phyloP scores from a whole-genome alignment of 2,888 invertebrate genomes.

The Leptinotarsa peninsularis region DNA sequence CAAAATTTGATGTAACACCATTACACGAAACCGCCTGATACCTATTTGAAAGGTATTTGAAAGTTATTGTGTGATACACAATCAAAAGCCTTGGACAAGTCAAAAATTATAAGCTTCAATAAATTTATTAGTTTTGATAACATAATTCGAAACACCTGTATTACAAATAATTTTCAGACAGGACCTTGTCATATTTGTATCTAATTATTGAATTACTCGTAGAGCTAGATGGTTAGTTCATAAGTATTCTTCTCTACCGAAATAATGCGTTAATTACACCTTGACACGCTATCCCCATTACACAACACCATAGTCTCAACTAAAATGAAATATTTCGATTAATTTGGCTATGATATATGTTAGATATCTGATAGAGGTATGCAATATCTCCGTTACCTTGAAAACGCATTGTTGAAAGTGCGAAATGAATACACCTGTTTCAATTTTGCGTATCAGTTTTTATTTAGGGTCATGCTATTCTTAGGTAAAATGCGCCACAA shows the following conservation, averaged over 20 bases:
- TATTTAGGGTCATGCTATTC: not conserved
- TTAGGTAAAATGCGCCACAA: not conserved
- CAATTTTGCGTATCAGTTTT: not conserved
- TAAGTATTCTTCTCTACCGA: not conserved
- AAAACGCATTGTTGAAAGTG: not conserved
- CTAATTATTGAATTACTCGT: too few species aligned
- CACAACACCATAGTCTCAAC: not conserved
- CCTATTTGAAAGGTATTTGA: too few species aligned
- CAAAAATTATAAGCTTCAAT: too few species aligned
- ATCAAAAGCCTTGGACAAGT: too few species aligned
- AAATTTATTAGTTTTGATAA: too few species aligned
- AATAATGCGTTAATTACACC: slow-evolving; percentile 5
- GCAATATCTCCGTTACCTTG: not conserved
- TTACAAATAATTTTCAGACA: too few species aligned
- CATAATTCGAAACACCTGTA: too few species aligned
- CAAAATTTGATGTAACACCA: too few species aligned
- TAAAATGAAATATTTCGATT: not conserved
- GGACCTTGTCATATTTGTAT: too few species aligned
- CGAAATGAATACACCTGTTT: slow-evolving; percentile 2
- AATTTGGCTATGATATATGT: not conserved
- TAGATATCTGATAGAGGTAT: not conserved
- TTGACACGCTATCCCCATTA: not conserved
- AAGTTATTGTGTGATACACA: too few species aligned
- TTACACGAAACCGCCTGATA: too few species aligned
- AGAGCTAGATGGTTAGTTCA: not conserved